phyloP scores from a whole-genome alignment of 2,888 invertebrate genomes.

The Phaedon cochleariae region DNA sequence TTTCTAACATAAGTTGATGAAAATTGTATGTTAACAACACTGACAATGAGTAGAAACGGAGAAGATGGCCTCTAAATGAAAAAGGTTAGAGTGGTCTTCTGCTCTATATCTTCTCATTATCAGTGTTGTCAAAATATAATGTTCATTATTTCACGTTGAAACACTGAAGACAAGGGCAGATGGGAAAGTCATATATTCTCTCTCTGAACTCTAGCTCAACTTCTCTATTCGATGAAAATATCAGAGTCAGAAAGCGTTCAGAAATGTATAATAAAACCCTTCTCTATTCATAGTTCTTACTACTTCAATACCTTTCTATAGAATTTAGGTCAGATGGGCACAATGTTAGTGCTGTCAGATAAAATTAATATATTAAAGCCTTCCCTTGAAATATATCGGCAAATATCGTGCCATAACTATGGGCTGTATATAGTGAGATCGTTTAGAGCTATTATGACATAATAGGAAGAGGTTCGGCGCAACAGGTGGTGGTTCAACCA shows the following conservation, averaged over 20 bases:
- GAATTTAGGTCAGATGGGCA: conserved; percentile 24
- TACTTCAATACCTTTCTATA: conserved; percentile 11
- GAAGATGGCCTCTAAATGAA: no score
- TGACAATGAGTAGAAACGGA: no score
- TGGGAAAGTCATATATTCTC: no score
- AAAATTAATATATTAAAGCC: conserved; percentile 34
- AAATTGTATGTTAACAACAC: no score
- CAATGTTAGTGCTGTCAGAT: conserved; percentile 31
- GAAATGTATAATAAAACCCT: background rate
- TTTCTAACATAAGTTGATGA: no score
- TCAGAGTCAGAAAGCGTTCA: background rate
- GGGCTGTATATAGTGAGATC: conserved; percentile 26
- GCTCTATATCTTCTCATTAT: no score
- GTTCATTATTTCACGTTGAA: no score
- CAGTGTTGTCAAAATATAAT: no score
- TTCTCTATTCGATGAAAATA: no score
- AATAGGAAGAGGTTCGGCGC: conserved; percentile 29
- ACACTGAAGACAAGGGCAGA: no score
- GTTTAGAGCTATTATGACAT: conserved; percentile 26
- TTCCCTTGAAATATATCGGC: conserved; percentile 24
- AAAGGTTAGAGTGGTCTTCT: no score
- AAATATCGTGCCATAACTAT: conserved; percentile 35
- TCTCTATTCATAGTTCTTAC: background rate
- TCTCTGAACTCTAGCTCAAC: no score
- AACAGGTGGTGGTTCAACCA: conserved; percentile 35